Evolutionary conservation across 2,888 invertebrate species (phyloP).

Genomic region (Cremastinae sp.): DNA sequence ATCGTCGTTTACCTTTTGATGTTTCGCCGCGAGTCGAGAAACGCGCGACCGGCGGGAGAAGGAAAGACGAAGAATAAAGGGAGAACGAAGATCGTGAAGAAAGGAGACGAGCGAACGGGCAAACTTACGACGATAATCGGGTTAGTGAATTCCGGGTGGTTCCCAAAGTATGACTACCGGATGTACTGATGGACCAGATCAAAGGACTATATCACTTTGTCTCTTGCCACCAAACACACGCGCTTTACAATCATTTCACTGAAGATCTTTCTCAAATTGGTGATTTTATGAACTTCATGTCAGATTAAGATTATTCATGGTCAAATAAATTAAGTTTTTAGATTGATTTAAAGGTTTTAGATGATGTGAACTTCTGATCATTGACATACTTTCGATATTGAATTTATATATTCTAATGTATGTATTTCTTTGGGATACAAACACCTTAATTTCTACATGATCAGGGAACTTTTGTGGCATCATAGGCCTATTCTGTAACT

Average conservation of each 20-base stretch:
- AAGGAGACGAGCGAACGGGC: conserved; percentile 20
- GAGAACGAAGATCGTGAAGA: conserved; percentile 5
- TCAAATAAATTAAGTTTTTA: no score
- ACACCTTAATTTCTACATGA: no score
- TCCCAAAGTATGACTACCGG: conserved; percentile 60
- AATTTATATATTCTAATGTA: no score
- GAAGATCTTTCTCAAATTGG: no score
- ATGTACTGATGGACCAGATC: conserved; percentile 64
- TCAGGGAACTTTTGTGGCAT: no score
- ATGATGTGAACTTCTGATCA: no score
- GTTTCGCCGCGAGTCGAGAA: conserved; percentile 50
- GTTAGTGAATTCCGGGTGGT: conserved; percentile 58
- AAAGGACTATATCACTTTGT: conserved; percentile 60
- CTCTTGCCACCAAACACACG: conserved; percentile 1
- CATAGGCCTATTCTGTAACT: no score
- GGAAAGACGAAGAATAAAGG: conserved; percentile 45
- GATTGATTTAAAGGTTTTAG: no score
- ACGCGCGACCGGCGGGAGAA: conserved; percentile 5
- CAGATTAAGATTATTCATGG: no score
- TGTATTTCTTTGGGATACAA: no score
- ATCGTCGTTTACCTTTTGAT: conserved; percentile 61
- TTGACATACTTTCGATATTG: no score
- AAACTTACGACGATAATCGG: conserved; percentile 1
- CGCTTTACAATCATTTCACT: conserved; percentile 10
- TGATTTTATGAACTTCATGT: no score